Conservation (phyloP, 2,888 invertebrate species). For the Cheilosia variabilis region DNA sequence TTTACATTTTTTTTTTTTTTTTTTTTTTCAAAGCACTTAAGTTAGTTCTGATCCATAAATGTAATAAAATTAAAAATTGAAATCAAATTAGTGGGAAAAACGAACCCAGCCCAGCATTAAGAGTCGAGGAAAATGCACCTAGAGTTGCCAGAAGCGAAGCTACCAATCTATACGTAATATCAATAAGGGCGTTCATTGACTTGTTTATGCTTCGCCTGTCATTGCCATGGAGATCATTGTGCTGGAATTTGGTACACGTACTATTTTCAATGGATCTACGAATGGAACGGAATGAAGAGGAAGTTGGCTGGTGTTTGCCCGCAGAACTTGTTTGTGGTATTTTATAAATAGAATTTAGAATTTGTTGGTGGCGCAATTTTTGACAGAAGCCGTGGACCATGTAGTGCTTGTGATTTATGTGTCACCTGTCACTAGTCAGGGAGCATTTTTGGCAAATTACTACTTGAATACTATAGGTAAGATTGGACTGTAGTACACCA, state of each 20-base stretch:
- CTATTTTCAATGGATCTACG: background rate
- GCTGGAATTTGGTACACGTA: too few relatives aligned
- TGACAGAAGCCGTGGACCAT: too few relatives aligned
- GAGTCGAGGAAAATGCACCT: background rate
- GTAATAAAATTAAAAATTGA: conserved; percentile 64
- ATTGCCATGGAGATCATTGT: too few relatives aligned
- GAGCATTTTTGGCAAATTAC: too few relatives aligned
- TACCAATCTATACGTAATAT: background rate
- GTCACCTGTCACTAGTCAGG: too few relatives aligned
- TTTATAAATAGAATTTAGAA: too few relatives aligned
- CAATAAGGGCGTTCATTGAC: conserved; percentile 21
- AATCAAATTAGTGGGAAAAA: conserved; percentile 58
- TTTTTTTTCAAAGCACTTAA: conserved; percentile 11
- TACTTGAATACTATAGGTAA: too few relatives aligned
- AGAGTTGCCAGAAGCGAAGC: conserved; percentile 21
- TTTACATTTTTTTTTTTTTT: conserved; percentile 5
- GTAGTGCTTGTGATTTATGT: too few relatives aligned
- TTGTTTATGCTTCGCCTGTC: background rate
- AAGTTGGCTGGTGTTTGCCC: too few relatives aligned
- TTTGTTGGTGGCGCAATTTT: too few relatives aligned
- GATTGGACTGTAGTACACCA: too few relatives aligned
- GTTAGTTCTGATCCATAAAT: conserved; percentile 48
- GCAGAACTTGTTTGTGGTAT: too few relatives aligned
- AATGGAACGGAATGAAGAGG: background rate
- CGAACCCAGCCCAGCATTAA: background rate